Evolutionary conservation across 1,140 invertebrate genomes (phyloP).

Genomic region (Anagrus nilaparvatae): DNA sequence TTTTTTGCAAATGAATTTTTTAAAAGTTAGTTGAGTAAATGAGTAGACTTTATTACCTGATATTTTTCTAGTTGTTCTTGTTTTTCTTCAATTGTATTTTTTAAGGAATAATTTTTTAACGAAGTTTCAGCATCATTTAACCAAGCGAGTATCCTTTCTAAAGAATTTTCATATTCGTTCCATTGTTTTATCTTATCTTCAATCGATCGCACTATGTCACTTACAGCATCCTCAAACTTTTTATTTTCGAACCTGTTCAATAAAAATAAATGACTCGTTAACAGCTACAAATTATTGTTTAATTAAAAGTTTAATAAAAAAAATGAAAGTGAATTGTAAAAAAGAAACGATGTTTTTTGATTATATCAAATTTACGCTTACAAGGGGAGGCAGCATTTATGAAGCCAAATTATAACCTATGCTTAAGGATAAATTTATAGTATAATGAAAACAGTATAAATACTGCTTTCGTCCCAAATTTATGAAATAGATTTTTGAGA

Average conservation of each 20-base stretch:
- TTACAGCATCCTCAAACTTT: slow-evolving; percentile 66
- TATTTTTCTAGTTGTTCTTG: slow-evolving; percentile 82
- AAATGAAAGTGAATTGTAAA: no score
- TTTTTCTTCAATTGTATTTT: slow-evolving; percentile 81
- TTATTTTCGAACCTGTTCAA: slow-evolving; percentile 59
- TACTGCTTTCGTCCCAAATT: no score
- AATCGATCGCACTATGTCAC: slow-evolving; percentile 65
- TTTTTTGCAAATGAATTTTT: not conserved
- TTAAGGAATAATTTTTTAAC: slow-evolving; percentile 77
- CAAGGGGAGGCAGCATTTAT: no score
- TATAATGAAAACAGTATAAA: no score
- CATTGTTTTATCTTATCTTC: slow-evolving; percentile 82
- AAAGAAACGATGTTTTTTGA: no score
- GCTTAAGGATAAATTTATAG: no score
- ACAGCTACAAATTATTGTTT: no score
- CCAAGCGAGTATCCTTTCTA: slow-evolving; percentile 75
- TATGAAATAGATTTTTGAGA: no score
- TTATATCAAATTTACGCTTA: no score
- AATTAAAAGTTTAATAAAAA: not conserved
- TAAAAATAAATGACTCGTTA: no score
- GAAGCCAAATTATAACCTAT: no score
- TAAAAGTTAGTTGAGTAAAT: slow-evolving; percentile 1
- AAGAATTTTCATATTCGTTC: slow-evolving; percentile 79
- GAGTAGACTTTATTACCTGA: slow-evolving; percentile 55
- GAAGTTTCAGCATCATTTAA: slow-evolving; percentile 75